Conservation (phyloP, 2,888 invertebrate species). For the Megastigmus dorsalis region DNA sequence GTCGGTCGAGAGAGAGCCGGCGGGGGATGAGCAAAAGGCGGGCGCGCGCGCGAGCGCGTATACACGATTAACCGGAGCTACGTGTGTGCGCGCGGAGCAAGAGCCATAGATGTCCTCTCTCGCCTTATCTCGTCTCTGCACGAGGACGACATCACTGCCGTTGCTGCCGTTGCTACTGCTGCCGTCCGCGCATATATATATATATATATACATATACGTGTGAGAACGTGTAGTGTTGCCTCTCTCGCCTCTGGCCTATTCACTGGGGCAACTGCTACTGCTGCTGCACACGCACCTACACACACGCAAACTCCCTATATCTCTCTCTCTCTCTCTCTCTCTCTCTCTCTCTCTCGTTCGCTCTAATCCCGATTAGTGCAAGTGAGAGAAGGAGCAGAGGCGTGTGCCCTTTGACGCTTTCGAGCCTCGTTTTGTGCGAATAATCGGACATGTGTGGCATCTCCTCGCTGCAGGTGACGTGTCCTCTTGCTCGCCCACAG, state of each 20-base stretch:
- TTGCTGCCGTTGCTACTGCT: too few relatives aligned
- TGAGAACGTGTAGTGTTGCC: too few relatives aligned
- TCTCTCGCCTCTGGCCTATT: too few relatives aligned
- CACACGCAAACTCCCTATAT: too few relatives aligned
- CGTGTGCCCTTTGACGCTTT: constrained; percentile 29
- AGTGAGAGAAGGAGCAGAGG: not conserved
- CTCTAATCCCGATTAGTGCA: constrained; percentile 3
- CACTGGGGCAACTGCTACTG: too few relatives aligned
- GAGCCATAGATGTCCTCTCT: not conserved
- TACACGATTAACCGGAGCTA: constrained; percentile 24
- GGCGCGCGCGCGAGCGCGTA: too few relatives aligned
- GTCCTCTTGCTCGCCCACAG: not conserved
- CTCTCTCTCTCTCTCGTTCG: not conserved
- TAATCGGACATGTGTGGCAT: constrained; percentile 34
- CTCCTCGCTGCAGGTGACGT: not conserved
- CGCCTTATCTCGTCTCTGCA: constrained; percentile 19
- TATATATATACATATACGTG: too few relatives aligned
- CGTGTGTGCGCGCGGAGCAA: not conserved
- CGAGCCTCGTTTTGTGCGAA: constrained; percentile 39
- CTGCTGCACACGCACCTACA: too few relatives aligned
- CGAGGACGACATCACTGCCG: not conserved
- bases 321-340: too few relatives aligned
- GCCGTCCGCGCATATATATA: too few relatives aligned
- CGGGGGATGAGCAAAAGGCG: not conserved
- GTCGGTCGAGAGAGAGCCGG: not conserved